Conservation (phyloP, 2,113 vertebrate genomes). For the Circaetus gallicus region DNA sequence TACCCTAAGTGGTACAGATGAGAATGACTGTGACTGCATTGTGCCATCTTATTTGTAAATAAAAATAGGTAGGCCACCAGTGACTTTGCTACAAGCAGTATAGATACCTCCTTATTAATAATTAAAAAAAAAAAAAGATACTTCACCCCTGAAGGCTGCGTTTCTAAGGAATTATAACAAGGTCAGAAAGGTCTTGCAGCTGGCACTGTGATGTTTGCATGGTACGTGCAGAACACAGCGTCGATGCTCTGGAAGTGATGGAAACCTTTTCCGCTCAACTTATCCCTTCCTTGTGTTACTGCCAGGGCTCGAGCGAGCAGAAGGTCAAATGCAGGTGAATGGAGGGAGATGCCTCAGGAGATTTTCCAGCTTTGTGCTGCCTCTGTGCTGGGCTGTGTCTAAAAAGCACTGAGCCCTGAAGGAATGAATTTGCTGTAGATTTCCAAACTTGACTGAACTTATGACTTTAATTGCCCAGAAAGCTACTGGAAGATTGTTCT, state of each 20-base stretch:
- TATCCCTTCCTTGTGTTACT: background rate
- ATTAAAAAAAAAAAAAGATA: background rate
- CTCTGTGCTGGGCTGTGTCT: background rate
- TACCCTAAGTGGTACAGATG: background rate
- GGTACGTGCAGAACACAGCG: background rate
- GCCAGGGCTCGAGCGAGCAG: background rate
- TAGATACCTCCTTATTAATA: background rate
- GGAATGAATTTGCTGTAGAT: background rate
- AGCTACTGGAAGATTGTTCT: background rate
- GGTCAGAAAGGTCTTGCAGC: background rate
- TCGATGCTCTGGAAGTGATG: background rate
- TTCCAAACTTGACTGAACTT: background rate
- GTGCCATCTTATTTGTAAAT: background rate
- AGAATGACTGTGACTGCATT: background rate
- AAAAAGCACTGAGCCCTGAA: background rate
- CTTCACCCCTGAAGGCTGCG: background rate
- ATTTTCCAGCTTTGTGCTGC: background rate
- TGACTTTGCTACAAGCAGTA: background rate
- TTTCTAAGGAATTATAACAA: background rate
- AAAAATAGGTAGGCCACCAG: background rate
- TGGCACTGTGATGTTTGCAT: background rate
- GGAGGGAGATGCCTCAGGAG: background rate
- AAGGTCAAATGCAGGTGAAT: background rate
- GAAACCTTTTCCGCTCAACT: fast-evolving
- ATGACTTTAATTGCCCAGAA: background rate